Evolutionary conservation across 2,113 vertebrate species (phyloP).

Genomic region (Thalassarche chlororhynchos): DNA sequence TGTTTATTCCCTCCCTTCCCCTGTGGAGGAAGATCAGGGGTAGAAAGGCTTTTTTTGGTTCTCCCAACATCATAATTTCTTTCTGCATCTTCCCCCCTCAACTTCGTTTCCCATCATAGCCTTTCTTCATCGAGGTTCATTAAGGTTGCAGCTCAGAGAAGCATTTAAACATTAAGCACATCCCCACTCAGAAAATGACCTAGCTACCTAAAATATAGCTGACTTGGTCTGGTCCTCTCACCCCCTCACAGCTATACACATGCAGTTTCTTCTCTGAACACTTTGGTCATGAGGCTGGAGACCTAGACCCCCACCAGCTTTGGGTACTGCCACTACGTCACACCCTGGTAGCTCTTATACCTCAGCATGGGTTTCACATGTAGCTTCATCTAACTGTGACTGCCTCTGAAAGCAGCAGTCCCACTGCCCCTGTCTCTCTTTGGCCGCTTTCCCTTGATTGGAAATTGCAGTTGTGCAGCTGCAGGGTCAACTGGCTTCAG

Average conservation of each 20-base stretch:
- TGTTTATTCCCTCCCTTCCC: background rate
- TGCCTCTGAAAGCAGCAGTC: background rate
- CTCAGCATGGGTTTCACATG: background rate
- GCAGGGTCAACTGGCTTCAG: background rate
- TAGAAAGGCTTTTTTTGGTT: background rate
- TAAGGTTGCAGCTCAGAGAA: background rate
- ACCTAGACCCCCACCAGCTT: background rate
- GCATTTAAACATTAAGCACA: background rate
- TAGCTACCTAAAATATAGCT: background rate
- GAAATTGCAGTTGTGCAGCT: background rate
- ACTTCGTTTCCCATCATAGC: background rate
- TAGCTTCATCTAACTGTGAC: background rate
- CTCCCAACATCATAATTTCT: background rate
- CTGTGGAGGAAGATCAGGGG: background rate
- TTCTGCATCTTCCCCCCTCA: background rate
- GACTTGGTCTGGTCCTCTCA: background rate
- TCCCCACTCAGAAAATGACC: background rate
- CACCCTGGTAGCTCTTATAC: background rate
- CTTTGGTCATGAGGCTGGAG: background rate
- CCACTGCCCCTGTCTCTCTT: rapidly evolving
- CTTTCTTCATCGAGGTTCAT: background rate
- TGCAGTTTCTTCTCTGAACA: background rate
- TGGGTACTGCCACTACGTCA: background rate
- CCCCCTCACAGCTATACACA: background rate
- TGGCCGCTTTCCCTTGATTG: background rate